Base-by-base conservation (phyloP, 2,797 vertebrate genomes). In the Telmatherina bonti region DNA sequence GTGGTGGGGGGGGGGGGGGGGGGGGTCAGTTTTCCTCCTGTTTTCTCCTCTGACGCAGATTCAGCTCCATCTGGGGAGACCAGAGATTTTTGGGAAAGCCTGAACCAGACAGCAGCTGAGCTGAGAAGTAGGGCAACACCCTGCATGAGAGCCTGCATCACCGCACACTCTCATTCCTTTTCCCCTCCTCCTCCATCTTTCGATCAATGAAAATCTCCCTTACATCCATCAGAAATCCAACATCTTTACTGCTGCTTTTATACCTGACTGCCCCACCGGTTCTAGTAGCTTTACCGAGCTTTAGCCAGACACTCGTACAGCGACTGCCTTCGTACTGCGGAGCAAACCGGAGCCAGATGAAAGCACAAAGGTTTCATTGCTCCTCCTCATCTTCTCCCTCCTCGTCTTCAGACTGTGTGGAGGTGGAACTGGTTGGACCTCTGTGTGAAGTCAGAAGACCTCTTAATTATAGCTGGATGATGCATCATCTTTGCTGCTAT, bases 91-190 rank as follows among this genome's bases (percentile, higher is more conserved):
- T n/a, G 58, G 75, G 68, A 64, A 80, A 84, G 24, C 51, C 72
- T 73, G 63, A 77, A 55, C 29, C 47, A 47, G 74, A 65, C 51
- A 38, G 51, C 31, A 84, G 78, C 55, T 27, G 58, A 66, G 20
- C 35, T 61, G 56, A 36, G 81, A 88, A 86, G 72, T 84, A 85
- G 84, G 86, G 53, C 79, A 85, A 43, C 70, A 57, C 81, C 57
- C 63, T 67, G 76, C 38, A 1, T 63, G 74, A 78, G 59, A 58
- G 29, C 64, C 72, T 69, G 61, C 72, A 0, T 74, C 78, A 59
- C 74, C 52, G 47, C 58, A 22, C 31, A 57, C 59, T 53, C 33
- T 54, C 47, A 31, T 55, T 26, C 47, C 24, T 47, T 29, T 56
- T 30, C 5, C n/a, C 7, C 35, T 65, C 68, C 5, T 24, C 67